Evolutionary conservation across 1,140 invertebrate species (phyloP).

Genomic region (Tetragonula clypearis): DNA sequence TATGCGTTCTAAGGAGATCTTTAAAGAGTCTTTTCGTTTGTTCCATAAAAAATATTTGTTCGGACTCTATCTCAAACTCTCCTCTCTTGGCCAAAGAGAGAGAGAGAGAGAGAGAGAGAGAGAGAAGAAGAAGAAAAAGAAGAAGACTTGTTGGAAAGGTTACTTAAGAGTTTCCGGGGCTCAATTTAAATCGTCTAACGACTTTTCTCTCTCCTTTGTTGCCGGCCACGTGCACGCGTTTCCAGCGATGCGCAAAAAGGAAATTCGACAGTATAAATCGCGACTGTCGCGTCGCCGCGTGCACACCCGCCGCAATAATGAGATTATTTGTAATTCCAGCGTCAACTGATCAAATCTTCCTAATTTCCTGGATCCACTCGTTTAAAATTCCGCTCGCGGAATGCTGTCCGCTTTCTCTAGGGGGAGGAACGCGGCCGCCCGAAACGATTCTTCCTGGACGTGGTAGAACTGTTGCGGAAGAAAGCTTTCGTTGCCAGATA

Average conservation of each 20-base stretch:
- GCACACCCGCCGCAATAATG: constrained; percentile 61
- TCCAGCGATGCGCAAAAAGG: constrained; percentile 44
- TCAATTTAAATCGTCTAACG: constrained; percentile 58
- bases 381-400: constrained; percentile 69
- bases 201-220: not conserved
- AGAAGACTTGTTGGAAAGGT: not conserved
- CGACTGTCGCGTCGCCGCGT: constrained; percentile 25
- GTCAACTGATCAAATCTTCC: constrained; percentile 72
- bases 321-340: constrained; percentile 74
- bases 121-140: not conserved
- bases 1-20: no score
- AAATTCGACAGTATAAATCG: constrained; percentile 65
- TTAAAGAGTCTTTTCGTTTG: not conserved
- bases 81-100: not conserved
- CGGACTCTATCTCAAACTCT: not conserved
- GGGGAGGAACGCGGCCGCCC: not conserved
- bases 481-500: constrained; percentile 28
- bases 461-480: constrained; percentile 51
- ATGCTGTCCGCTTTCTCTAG: constrained; percentile 1
- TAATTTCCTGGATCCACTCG: constrained; percentile 71
- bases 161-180: not conserved
- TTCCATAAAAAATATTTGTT: not conserved
- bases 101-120: no score
- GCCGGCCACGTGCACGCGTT: not conserved
- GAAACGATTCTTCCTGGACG: constrained; percentile 8